phyloP scores from a whole-genome alignment of 2,888 invertebrate species.

The Habroteleia sp. region DNA sequence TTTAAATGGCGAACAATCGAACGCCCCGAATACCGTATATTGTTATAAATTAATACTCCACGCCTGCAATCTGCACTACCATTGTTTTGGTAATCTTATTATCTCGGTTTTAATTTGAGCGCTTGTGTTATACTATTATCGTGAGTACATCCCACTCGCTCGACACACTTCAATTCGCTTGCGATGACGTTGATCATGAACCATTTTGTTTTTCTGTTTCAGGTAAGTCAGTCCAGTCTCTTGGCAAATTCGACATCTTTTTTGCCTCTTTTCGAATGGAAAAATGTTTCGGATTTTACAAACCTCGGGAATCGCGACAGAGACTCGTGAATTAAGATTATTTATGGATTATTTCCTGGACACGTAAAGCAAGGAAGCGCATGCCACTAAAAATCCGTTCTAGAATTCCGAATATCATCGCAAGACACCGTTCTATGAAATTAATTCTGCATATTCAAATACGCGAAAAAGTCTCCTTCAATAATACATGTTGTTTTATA shows the following conservation, averaged over 20 bases:
- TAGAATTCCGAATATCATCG: too few species aligned
- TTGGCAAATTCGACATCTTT: too few species aligned
- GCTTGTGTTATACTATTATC: constrained; percentile 24
- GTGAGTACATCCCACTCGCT: constrained; percentile 1
- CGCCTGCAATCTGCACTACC: not conserved
- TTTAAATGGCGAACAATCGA: constrained; percentile 16
- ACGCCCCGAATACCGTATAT: constrained; percentile 4
- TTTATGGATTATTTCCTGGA: constrained; percentile 5
- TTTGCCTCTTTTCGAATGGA: not conserved
- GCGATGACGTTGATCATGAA: constrained; percentile 5
- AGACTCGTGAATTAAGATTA: too few species aligned
- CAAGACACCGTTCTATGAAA: too few species aligned
- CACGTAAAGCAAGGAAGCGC: not conserved
- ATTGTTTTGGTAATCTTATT: constrained; percentile 37
- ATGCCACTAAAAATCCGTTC: not conserved
- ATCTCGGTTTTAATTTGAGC: constrained; percentile 22
- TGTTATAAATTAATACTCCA: constrained; percentile 32
- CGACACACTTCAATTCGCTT: constrained; percentile 15
- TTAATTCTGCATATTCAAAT: constrained; percentile 6
- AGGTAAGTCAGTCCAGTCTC: constrained; percentile 6
- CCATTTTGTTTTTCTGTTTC: constrained; percentile 18
- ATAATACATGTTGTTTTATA: constrained; percentile 8
- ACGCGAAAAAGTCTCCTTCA: not conserved
- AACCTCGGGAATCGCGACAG: constrained; percentile 6
- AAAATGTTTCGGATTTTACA: too few species aligned